Base-by-base conservation (phyloP, 2,113 vertebrate species). In the Ciconia boyciana region DNA sequence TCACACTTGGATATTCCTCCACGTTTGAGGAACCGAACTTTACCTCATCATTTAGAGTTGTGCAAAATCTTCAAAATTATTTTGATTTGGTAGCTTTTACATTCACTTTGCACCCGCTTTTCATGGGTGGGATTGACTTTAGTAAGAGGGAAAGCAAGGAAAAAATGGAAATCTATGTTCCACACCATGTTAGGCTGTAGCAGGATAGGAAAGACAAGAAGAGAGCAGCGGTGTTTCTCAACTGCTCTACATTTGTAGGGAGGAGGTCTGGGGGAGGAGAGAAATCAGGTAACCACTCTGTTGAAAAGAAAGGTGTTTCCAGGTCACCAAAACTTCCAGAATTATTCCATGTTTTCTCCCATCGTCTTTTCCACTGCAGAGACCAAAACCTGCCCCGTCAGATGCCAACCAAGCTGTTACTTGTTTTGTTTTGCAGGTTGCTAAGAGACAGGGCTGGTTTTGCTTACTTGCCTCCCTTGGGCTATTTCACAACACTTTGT, bases 401-500 rank as follows among this genome's bases (percentile, higher is more conserved):
- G 94, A 96, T 98, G 98, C 98, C 97, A 97, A 51, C 83, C 81
- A 97, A 97, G 96, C 97, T 83, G 97, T 96, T 95, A 96, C 97
- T 96, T 98, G 98, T 98, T 98, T 98, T 98, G 98, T 97, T 98
- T 95, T 97, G 88, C 29, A 76, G 16, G 97, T 98, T 98, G 98
- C 98, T 98, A 98, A 96, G 98, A 90, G 97, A 98, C 98, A 7
- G 91, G 95, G 81, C 97, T 98, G 98, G 95, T 98, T 98, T 98
- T 98, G 98, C 98, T 98, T 98, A 98, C 98, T 98, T 98, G 97
- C 97, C 92, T 98, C 98, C 98, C 98, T 98, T 97, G 98, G 98
- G 98, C 94, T 90, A 54, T 98, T 98, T 98, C 98, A 98, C 98
- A 98, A 98, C 98, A 97, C 97, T 98, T 97, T 96, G 97, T 97